These are phyloP conservation scores for Peromyscus aztecus DNA, from an alignment of 2,797 vertebrate species.

Conservation along the genomic window DNA sequence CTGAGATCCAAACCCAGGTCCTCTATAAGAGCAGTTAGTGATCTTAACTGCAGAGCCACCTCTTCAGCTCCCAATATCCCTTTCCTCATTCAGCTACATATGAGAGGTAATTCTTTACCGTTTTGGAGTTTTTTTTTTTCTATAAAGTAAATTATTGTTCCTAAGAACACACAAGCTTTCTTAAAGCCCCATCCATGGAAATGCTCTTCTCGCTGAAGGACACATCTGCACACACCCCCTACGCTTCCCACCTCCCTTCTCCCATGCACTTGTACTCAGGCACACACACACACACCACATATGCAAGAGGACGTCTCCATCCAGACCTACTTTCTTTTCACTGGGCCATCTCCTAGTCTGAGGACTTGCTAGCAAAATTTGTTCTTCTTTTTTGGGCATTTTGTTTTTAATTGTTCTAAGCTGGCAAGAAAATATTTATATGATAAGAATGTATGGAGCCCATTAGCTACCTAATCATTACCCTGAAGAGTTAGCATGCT, in stretches of 20 bases:
- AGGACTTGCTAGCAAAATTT: not conserved
- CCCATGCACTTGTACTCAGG: too few species aligned
- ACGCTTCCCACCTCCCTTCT: accelerated
- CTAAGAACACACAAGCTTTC: slow-evolving; percentile 18
- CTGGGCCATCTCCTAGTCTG: not conserved
- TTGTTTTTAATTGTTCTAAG: slow-evolving; percentile 40
- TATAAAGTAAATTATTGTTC: slow-evolving; percentile 54
- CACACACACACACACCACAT: not conserved
- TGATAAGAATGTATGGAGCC: not conserved
- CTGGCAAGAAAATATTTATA: slow-evolving; percentile 49
- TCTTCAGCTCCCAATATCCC: not conserved
- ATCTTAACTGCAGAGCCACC: not conserved
- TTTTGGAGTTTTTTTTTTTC: not conserved
- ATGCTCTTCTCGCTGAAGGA: not conserved
- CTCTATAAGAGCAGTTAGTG: not conserved
- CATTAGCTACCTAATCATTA: not conserved
- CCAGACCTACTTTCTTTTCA: not conserved
- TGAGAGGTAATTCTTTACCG: too few species aligned
- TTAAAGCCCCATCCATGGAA: not conserved
- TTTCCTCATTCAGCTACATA: not conserved
- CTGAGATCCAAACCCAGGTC: not conserved
- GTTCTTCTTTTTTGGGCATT: not conserved
- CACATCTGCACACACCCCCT: not conserved
- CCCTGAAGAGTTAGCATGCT: not conserved
- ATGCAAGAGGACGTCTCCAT: not conserved